phyloP scores from a whole-genome alignment of 2,888 invertebrate species.

The Saturnia japonica region DNA sequence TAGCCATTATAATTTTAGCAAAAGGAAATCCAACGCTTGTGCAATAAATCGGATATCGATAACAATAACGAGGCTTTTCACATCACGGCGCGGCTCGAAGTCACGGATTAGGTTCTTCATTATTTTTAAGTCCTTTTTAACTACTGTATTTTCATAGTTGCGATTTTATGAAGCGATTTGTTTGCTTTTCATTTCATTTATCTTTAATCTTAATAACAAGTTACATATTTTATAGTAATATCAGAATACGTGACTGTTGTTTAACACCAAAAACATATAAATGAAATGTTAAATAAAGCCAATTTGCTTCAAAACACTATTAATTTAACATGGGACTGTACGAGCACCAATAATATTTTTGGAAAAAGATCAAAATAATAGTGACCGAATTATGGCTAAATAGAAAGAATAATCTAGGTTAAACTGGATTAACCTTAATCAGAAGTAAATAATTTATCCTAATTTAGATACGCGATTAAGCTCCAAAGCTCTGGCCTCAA shows the following conservation, averaged over 20 bases:
- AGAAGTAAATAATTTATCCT: background rate
- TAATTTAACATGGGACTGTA: background rate
- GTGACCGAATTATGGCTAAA: background rate
- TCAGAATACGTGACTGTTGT: background rate
- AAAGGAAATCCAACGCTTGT: background rate
- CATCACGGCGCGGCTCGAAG: background rate
- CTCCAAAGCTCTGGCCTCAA: background rate
- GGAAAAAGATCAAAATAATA: no score
- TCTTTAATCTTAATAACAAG: constrained; percentile 1
- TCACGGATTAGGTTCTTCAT: background rate
- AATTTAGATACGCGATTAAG: background rate
- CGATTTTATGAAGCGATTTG: background rate
- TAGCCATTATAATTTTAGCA: background rate
- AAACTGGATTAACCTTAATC: background rate
- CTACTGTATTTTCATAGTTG: background rate
- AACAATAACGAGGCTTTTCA: background rate
- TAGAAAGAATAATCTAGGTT: background rate
- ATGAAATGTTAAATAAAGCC: no score
- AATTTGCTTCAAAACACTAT: no score
- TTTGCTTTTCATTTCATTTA: background rate
- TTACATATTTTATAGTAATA: background rate
- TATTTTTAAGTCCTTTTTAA: background rate
- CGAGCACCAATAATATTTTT: background rate
- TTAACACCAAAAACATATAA: background rate
- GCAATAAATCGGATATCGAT: background rate